Evolutionary conservation across 2,113 vertebrate species (phyloP).

Genomic region (Silurus asotus): DNA sequence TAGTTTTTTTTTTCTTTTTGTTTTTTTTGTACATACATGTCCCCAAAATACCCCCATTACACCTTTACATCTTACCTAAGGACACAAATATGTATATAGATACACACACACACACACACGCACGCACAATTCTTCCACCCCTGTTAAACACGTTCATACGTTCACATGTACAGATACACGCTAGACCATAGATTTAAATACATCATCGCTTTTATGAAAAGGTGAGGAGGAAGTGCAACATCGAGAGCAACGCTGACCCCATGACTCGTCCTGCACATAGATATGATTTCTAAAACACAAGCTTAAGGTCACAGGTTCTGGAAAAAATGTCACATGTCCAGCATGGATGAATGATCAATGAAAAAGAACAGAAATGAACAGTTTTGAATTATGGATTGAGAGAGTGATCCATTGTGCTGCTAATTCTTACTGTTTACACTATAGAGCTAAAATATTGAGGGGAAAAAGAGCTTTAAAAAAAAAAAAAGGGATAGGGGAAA

Average conservation of each 20-base stretch:
- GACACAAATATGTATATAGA: constrained; percentile 39
- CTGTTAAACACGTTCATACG: constrained; percentile 20
- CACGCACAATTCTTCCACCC: background rate
- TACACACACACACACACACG: constrained; percentile 14
- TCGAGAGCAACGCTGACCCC: constrained; percentile 56
- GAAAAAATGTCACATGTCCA: background rate
- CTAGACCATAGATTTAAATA: constrained; percentile 47
- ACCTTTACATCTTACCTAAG: constrained; percentile 30
- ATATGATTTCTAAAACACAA: constrained; percentile 25
- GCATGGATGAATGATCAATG: constrained; percentile 1
- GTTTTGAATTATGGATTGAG: background rate
- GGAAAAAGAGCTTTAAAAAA: background rate
- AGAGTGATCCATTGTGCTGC: background rate
- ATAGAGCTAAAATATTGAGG: background rate
- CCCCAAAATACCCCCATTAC: constrained; percentile 19
- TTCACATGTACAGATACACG: constrained; percentile 55
- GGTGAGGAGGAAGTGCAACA: constrained; percentile 58
- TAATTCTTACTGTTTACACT: constrained; percentile 39
- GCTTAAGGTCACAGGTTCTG: background rate
- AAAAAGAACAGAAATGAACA: background rate
- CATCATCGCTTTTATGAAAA: constrained; percentile 59
- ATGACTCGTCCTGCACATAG: constrained; percentile 56
- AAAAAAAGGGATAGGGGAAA: too few relatives aligned
- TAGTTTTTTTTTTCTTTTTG: background rate
- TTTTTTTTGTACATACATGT: background rate